Percentiles rank a stretch among this genome's conserved stretches.
Conservation (phyloP, 2,113 vertebrate genomes). For the Aleadryas rufinucha region DNA sequence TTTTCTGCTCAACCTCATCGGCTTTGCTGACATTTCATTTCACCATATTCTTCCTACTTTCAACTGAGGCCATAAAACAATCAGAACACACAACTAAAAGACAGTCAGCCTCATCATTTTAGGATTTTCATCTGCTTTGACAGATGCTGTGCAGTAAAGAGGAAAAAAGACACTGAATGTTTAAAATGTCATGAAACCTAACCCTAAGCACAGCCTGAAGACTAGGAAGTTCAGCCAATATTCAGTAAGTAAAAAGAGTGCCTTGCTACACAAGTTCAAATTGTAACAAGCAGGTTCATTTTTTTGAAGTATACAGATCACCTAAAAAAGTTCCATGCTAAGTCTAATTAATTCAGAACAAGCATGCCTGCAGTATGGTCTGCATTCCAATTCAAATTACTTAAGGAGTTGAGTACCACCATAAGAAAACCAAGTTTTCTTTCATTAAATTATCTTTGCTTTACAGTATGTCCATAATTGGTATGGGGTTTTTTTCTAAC, state of each 20-base stretch:
- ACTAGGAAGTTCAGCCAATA: neutral
- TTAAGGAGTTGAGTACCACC: neutral
- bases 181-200: neutral
- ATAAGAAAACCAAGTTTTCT: neutral
- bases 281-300: neutral
- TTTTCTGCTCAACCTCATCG: neutral
- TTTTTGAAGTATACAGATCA: neutral
- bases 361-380: neutral
- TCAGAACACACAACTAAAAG: neutral
- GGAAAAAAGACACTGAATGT: neutral
- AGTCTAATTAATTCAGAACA: neutral
- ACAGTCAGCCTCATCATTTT: neutral
- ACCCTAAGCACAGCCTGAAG: neutral
- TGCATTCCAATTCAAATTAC: neutral
- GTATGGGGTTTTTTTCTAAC: neutral
- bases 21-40: neutral
- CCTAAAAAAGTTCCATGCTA: neutral
- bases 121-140: neutral
- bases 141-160: neutral
- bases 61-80: neutral
- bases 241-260: neutral
- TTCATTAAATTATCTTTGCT: neutral
- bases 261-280: neutral
- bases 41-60: neutral
- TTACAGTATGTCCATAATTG: neutral